phyloP scores from a whole-genome alignment of 1,140 invertebrate genomes.

The Philotrypesis tridentata region DNA sequence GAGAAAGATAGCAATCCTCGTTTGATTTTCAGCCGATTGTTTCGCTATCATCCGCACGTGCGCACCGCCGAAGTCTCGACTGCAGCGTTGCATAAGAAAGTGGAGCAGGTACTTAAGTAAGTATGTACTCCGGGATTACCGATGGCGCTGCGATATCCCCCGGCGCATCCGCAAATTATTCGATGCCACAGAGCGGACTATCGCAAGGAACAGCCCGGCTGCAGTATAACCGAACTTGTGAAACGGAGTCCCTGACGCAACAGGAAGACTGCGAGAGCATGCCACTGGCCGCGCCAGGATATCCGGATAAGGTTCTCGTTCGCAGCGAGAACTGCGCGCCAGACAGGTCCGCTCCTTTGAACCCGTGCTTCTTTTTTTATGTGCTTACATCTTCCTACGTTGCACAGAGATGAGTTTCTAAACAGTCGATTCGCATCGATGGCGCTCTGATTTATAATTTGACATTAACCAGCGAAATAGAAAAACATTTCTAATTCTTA shows the following conservation, averaged over 20 bases:
- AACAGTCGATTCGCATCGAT: background rate
- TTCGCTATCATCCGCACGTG: no score
- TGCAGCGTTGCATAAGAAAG: background rate
- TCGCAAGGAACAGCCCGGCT: background rate
- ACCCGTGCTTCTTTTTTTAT: no score
- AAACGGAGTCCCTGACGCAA: background rate
- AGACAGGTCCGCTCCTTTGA: background rate
- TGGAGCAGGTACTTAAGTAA: background rate
- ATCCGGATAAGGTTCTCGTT: background rate
- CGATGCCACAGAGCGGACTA: constrained; percentile 10
- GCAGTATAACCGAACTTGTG: background rate
- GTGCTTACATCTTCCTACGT: no score
- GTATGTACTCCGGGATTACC: background rate
- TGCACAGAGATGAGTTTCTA: background rate
- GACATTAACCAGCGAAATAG: no score
- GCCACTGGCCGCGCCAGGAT: background rate
- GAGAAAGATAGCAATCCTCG: no score
- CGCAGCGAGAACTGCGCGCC: background rate
- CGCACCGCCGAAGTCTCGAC: background rate
- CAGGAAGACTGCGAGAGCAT: background rate
- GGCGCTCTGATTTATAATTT: no score
- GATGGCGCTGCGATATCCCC: constrained; percentile 18
- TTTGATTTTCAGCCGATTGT: no score
- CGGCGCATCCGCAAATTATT: constrained; percentile 42
- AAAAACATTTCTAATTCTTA: no score